Evolutionary conservation across 1,140 invertebrate species (phyloP).

Genomic region (Calliphora vicina): DNA sequence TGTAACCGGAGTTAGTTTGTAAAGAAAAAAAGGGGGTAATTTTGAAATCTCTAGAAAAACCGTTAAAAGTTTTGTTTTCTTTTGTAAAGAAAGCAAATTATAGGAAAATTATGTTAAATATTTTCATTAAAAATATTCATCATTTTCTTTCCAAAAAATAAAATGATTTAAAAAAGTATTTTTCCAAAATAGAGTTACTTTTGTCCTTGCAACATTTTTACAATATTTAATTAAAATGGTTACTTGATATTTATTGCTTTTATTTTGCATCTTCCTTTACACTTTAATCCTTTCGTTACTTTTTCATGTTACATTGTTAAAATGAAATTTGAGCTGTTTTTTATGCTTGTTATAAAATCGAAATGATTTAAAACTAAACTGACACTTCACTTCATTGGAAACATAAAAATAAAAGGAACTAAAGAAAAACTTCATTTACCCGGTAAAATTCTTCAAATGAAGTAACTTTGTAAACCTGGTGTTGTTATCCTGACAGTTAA

Average conservation of each 20-base stretch:
- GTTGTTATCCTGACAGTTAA: neutral
- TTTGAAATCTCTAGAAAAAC: neutral
- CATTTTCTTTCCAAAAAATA: neutral
- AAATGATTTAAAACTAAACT: slow-evolving; percentile 14
- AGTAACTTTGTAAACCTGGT: neutral
- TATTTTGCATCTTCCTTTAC: neutral
- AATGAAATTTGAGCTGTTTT: neutral
- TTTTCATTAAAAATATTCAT: neutral
- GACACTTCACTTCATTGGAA: neutral
- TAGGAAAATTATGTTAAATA: neutral
- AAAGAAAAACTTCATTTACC: too few species aligned
- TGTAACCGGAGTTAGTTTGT: too few species aligned
- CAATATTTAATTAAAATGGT: neutral
- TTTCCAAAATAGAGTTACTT: neutral
- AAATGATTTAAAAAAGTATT: neutral
- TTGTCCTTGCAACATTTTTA: neutral
- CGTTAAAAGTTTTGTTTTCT: neutral
- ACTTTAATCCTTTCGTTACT: slow-evolving; percentile 12
- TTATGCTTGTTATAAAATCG: neutral
- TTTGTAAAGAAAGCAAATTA: neutral
- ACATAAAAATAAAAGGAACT: neutral
- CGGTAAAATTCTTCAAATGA: neutral
- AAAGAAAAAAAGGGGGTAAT: neutral
- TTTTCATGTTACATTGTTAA: neutral
- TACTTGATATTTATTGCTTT: neutral